A percentile compares a stretch with the other conserved stretches of the same genome.
These are phyloP conservation scores for Neotoxoptera formosana DNA, from an alignment of 1,140 invertebrate genomes.

Conservation along the genomic window DNA sequence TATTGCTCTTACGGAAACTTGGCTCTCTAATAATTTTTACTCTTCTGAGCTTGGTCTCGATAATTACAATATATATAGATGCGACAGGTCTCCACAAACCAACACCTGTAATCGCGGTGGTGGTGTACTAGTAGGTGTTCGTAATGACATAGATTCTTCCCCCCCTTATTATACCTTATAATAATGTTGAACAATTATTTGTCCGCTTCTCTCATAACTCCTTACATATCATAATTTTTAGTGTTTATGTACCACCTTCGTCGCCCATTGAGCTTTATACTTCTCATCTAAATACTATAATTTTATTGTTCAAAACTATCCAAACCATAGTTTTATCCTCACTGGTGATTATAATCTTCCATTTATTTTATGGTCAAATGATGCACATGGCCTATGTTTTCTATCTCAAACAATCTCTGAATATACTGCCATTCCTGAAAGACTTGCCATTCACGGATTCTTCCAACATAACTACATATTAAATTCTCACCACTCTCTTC, in stretches of 20 bases:
- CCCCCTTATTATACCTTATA: not conserved
- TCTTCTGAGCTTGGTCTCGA: not conserved
- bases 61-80: too few relatives aligned
- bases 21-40: not conserved
- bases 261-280: not conserved
- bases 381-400: not conserved
- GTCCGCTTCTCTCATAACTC: not conserved
- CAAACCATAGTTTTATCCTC: not conserved
- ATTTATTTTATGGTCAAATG: not conserved
- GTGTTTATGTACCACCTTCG: not conserved
- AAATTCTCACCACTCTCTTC: not conserved
- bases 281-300: not conserved
- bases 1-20: too few relatives aligned
- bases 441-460: not conserved
- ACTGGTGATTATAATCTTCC: not conserved
- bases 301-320: not conserved
- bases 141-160: not conserved
- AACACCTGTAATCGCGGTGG: too few relatives aligned
- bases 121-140: too few relatives aligned
- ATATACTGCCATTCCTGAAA: not conserved
- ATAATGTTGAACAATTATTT: conserved; percentile 16
- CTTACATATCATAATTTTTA: not conserved
- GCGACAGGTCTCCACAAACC: too few relatives aligned
- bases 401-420: not conserved
- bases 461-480: too few relatives aligned